phyloP scores from a whole-genome alignment of 2,797 vertebrate species.

The Tamandua tetradactyla region DNA sequence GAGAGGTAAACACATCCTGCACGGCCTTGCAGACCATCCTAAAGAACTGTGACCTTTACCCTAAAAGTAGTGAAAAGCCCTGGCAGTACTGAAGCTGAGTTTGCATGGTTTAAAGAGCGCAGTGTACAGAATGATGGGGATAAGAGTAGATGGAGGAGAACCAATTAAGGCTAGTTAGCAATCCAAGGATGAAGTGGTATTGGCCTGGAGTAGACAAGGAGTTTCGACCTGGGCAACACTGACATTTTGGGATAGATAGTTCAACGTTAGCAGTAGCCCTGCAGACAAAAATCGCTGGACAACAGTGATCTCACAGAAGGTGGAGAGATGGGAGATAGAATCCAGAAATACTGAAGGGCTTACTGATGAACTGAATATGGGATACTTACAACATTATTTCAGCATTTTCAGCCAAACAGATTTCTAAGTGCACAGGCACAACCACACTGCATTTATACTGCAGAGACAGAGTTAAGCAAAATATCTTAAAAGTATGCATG shows the following conservation, averaged over 20 bases:
- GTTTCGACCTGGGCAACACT: not conserved
- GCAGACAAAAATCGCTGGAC: not conserved
- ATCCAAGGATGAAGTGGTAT: not conserved
- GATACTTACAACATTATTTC: constrained; percentile 56
- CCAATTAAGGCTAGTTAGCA: not conserved
- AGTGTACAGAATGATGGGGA: not conserved
- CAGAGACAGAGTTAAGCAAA: constrained; percentile 57
- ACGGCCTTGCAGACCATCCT: not conserved
- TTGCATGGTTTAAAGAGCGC: not conserved
- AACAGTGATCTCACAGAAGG: not conserved
- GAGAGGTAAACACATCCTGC: not conserved
- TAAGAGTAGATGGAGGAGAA: not conserved
- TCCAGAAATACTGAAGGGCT: not conserved
- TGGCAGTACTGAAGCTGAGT: not conserved
- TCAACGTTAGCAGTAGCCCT: not conserved
- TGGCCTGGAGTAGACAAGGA: not conserved
- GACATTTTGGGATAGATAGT: not conserved
- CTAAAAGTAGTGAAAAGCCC: not conserved
- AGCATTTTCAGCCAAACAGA: constrained; percentile 64
- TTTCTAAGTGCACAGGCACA: constrained; percentile 6
- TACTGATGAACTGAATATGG: not conserved
- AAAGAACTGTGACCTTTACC: not conserved
- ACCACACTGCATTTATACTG: constrained; percentile 49
- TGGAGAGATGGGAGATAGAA: not conserved
- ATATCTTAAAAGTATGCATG: constrained; percentile 67